Conservation (phyloP, 2,113 vertebrate genomes). For the Rhineura floridana region DNA sequence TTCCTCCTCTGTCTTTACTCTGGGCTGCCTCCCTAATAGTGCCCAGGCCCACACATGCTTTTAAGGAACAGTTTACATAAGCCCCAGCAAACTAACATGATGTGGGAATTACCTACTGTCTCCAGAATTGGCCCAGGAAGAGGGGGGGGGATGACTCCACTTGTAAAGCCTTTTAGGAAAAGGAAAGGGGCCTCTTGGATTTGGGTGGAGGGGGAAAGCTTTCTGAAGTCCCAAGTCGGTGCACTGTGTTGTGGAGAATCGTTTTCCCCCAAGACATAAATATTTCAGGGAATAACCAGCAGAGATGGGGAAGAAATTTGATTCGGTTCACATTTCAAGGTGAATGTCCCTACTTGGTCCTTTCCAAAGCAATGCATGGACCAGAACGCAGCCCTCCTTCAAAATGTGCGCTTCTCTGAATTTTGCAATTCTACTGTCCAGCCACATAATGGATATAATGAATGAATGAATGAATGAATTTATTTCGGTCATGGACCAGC, state of each 20-base stretch:
- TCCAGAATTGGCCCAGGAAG: background rate
- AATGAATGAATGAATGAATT: too few relatives aligned
- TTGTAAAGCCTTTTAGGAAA: background rate
- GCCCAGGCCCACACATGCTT: slow-evolving; percentile 11
- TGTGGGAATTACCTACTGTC: background rate
- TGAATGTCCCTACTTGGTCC: too few relatives aligned
- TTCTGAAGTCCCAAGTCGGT: background rate
- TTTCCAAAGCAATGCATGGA: too few relatives aligned
- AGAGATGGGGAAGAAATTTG: too few relatives aligned
- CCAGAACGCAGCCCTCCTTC: too few relatives aligned
- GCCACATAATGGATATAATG: too few relatives aligned
- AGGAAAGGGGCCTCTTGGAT: background rate
- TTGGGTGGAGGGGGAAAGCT: background rate
- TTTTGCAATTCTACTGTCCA: too few relatives aligned
- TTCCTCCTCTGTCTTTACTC: slow-evolving; percentile 10
- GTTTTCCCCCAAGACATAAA: background rate
- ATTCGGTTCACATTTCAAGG: too few relatives aligned
- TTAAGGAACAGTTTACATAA: slow-evolving; percentile 49
- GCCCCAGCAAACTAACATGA: slow-evolving; percentile 55
- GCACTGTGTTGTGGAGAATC: background rate
- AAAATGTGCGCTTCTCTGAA: too few relatives aligned
- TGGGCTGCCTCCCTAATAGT: background rate
- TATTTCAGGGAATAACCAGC: background rate
- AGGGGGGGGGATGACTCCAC: background rate
- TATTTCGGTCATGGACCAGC: too few relatives aligned